These are phyloP conservation scores for Copidosoma aretas DNA, from an alignment of 2,888 invertebrate genomes.

Conservation along the genomic window DNA sequence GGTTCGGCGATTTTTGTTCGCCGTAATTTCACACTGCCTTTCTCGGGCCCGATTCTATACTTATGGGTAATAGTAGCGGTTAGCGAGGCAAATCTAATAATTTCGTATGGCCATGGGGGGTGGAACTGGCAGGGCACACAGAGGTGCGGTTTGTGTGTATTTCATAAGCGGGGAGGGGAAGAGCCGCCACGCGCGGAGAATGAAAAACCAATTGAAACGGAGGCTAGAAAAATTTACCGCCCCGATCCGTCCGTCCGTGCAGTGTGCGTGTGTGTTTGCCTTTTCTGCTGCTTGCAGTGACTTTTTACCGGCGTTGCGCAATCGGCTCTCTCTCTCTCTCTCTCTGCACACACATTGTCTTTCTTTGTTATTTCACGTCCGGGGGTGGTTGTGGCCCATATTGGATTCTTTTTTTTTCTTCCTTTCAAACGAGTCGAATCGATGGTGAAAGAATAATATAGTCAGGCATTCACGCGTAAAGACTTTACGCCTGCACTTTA, in stretches of 20 bases:
- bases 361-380: not conserved
- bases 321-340: not conserved
- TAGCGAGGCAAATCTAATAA: conserved; percentile 7
- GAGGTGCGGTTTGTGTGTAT: conserved; percentile 25
- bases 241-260: no score
- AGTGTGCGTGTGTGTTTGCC: no score
- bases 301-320: not conserved
- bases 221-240: conserved; percentile 10
- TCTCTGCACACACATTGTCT: not conserved
- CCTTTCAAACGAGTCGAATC: not conserved
- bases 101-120: not conserved
- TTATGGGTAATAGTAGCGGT: not conserved
- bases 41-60: no score
- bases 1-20: no score
- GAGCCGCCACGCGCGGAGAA: not conserved
- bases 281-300: not conserved
- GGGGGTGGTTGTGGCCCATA: no score
- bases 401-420: not conserved
- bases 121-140: conserved; percentile 20
- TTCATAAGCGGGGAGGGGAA: conserved; percentile 12
- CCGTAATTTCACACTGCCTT: no score
- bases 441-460: no score
- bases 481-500: no score
- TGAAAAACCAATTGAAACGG: conserved; percentile 23
- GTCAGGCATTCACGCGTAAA: no score